Evolutionary conservation across 2,797 vertebrate species (phyloP).

Genomic region (Macropodus opercularis): DNA sequence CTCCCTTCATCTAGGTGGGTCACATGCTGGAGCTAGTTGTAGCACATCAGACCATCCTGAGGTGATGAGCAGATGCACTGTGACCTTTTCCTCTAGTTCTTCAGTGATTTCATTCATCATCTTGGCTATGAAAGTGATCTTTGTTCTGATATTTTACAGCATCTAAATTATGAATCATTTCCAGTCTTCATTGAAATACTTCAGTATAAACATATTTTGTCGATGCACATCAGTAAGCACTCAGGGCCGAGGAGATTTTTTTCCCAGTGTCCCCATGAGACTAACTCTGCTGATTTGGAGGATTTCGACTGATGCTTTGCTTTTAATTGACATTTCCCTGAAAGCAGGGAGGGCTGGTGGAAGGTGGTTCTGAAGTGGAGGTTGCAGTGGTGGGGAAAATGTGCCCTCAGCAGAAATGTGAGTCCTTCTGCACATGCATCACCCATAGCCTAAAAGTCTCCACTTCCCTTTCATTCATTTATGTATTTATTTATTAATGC

Average conservation of each 20-base stretch:
- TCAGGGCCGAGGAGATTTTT: constrained; percentile 28
- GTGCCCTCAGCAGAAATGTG: constrained; percentile 78
- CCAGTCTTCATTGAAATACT: constrained; percentile 25
- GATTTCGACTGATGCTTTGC: constrained; percentile 65
- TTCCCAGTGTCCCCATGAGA: constrained; percentile 49
- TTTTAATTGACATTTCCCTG: constrained; percentile 72
- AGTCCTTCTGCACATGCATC: constrained; percentile 52
- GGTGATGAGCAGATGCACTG: constrained; percentile 2
- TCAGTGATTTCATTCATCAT: not conserved
- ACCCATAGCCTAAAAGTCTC: constrained; percentile 58
- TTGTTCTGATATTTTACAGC: constrained; percentile 6
- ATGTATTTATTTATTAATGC: constrained; percentile 28
- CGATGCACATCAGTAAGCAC: constrained; percentile 33
- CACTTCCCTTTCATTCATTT: constrained; percentile 52
- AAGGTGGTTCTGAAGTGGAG: constrained; percentile 20
- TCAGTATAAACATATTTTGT: constrained; percentile 35
- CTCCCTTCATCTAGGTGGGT: not conserved
- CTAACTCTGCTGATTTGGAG: constrained; percentile 67
- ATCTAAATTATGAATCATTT: not conserved
- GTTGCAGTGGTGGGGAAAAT: constrained; percentile 46
- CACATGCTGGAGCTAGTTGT: constrained; percentile 1
- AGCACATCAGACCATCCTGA: constrained; percentile 5
- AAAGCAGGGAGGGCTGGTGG: constrained; percentile 40
- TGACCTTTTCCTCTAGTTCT: constrained; percentile 6
- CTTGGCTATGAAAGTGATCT: constrained; percentile 1